These are phyloP conservation scores for Pseudocheirus occidentalis DNA, from an alignment of 2,797 vertebrate species.

Conservation along the genomic window DNA sequence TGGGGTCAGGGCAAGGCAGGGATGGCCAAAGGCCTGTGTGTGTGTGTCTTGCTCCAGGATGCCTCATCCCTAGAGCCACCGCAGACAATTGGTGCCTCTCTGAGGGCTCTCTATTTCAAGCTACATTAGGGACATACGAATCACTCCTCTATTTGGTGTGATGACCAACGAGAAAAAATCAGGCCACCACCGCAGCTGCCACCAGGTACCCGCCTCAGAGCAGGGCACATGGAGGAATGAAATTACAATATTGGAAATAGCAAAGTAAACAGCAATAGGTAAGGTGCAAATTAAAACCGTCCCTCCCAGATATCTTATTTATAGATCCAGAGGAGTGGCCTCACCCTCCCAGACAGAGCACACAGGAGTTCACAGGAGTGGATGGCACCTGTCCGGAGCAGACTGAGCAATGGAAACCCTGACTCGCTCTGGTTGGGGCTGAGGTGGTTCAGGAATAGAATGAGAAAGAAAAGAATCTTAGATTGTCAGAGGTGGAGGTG, in stretches of 20 bases:
- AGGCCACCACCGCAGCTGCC: not conserved
- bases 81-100: not conserved
- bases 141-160: slow-evolving; percentile 59
- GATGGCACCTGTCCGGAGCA: slow-evolving; percentile 60
- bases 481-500: not conserved
- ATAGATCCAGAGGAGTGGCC: slow-evolving; percentile 70
- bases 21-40: not conserved
- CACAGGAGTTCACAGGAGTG: slow-evolving; percentile 22
- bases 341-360: slow-evolving; percentile 48
- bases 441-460: not conserved
- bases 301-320: slow-evolving; percentile 78
- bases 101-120: not conserved
- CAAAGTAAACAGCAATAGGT: slow-evolving; percentile 81
- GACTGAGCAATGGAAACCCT: slow-evolving; percentile 16
- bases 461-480: not conserved
- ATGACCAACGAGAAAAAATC: slow-evolving; percentile 50
- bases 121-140: slow-evolving; percentile 1
- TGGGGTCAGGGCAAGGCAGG: not conserved
- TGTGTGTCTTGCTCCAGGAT: not conserved
- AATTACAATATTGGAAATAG: slow-evolving; percentile 81
- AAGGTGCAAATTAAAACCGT: slow-evolving; percentile 78
- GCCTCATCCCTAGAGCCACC: not conserved
- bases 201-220: slow-evolving; percentile 37
- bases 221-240: slow-evolving; percentile 71
- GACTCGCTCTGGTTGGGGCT: not conserved